These are phyloP conservation scores for Acanthosepion lycidas DNA, from an alignment of 2,888 invertebrate species.

Conservation along the genomic window DNA sequence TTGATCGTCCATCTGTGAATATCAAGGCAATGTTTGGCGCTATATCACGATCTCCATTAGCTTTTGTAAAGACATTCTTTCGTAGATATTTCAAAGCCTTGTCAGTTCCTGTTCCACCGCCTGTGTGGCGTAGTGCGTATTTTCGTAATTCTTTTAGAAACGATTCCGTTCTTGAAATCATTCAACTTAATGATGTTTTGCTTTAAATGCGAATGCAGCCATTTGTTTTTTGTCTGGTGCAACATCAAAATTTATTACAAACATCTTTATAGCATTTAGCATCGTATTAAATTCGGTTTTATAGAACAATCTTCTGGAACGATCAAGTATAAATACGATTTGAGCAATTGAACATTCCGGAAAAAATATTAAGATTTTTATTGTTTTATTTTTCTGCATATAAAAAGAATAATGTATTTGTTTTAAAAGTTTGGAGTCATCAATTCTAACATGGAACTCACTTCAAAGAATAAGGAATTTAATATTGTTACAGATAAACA, in stretches of 20 bases:
- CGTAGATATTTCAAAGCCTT: neutral
- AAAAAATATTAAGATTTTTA: neutral
- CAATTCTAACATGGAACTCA: too few relatives aligned
- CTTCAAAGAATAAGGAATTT: too few relatives aligned
- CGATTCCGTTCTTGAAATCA: too few relatives aligned
- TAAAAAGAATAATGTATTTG: too few relatives aligned
- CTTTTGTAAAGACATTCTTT: neutral
- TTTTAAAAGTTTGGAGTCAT: too few relatives aligned
- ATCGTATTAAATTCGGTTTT: neutral
- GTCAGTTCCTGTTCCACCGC: neutral
- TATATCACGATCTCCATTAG: neutral
- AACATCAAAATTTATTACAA: neutral
- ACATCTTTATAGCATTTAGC: neutral
- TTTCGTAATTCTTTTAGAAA: neutral
- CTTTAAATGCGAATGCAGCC: neutral
- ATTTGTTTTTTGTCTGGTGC: neutral
- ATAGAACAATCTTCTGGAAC: neutral
- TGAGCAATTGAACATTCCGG: neutral
- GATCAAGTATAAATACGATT: neutral
- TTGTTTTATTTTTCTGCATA: too few relatives aligned
- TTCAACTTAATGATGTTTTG: neutral
- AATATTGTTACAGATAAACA: too few relatives aligned
- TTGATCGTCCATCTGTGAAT: neutral
- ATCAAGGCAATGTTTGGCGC: neutral
- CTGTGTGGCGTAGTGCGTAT: neutral